Percentiles rank a stretch among this genome's conserved stretches.
These are phyloP conservation scores for Epinotia bilunana DNA, from an alignment of 2,888 invertebrate genomes.

Conservation along the genomic window DNA sequence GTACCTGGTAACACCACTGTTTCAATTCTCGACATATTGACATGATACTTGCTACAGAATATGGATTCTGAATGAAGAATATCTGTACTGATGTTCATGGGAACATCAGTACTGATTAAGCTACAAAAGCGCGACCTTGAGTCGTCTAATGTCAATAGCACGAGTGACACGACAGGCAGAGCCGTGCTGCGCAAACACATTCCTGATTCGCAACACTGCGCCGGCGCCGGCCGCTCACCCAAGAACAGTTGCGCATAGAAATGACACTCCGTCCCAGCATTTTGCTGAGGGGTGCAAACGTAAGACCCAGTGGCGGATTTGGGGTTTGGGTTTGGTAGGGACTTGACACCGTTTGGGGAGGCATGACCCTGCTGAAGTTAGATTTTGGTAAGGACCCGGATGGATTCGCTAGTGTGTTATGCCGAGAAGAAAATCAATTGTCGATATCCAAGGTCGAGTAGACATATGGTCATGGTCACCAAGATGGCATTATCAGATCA, in stretches of 20 bases:
- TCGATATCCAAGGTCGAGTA: no score
- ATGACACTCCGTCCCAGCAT: not conserved
- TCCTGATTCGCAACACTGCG: conserved; percentile 45
- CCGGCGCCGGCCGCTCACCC: conserved; percentile 6
- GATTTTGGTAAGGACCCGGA: no score
- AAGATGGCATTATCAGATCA: no score
- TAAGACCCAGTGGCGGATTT: not conserved
- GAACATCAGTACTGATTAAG: not conserved
- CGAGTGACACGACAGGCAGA: conserved; percentile 23
- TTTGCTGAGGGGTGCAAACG: not conserved
- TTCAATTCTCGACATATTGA: not conserved
- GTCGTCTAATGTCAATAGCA: conserved; percentile 23
- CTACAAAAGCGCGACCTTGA: conserved; percentile 13
- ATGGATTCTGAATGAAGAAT: no score
- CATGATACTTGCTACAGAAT: not conserved
- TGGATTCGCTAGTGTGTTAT: no score
- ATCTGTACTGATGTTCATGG: no score
- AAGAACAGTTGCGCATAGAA: not conserved
- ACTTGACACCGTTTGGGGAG: no score
- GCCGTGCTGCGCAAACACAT: conserved; percentile 44
- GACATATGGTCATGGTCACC: no score
- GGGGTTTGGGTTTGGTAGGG: no score
- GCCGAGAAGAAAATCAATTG: no score
- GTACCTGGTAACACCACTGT: not conserved
- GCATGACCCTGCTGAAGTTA: no score